Percentiles rank a stretch among this genome's conserved stretches.
Conservation (phyloP, 2,888 invertebrate species). For the Trissoscelio sp. region DNA sequence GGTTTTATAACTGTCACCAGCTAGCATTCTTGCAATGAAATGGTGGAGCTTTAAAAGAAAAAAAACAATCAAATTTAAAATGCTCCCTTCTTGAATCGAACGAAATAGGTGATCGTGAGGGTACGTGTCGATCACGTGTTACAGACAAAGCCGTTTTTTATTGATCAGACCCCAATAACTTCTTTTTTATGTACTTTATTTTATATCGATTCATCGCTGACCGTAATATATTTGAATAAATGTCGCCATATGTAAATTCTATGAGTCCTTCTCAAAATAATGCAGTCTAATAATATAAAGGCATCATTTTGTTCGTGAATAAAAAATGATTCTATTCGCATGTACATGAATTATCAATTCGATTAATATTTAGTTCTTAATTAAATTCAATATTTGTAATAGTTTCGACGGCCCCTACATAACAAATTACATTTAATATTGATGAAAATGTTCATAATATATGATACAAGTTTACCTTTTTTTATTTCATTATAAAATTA, state of each 20-base stretch:
- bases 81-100: conserved; percentile 75
- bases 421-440: conserved; percentile 28
- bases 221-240: conserved; percentile 45
- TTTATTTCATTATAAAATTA: too few relatives aligned
- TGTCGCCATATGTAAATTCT: conserved; percentile 38
- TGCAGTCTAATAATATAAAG: too few relatives aligned
- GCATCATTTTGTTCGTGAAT: too few relatives aligned
- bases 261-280: conserved; percentile 1
- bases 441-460: neutral
- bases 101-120: conserved; percentile 74
- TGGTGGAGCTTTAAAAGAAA: conserved; percentile 75
- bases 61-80: conserved; percentile 80
- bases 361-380: conserved; percentile 1
- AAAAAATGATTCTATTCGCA: conserved; percentile 12
- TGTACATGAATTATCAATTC: neutral
- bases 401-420: too few relatives aligned
- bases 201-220: conserved; percentile 50
- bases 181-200: conserved; percentile 46
- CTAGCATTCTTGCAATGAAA: conserved; percentile 81
- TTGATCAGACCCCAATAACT: conserved; percentile 60
- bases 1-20: conserved; percentile 41
- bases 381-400: conserved; percentile 2
- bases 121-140: conserved; percentile 68
- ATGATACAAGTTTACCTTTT: too few relatives aligned
- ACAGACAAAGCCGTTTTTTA: conserved; percentile 58